Conservation (phyloP, 2,888 invertebrate genomes). For the Bellardia pandia region DNA sequence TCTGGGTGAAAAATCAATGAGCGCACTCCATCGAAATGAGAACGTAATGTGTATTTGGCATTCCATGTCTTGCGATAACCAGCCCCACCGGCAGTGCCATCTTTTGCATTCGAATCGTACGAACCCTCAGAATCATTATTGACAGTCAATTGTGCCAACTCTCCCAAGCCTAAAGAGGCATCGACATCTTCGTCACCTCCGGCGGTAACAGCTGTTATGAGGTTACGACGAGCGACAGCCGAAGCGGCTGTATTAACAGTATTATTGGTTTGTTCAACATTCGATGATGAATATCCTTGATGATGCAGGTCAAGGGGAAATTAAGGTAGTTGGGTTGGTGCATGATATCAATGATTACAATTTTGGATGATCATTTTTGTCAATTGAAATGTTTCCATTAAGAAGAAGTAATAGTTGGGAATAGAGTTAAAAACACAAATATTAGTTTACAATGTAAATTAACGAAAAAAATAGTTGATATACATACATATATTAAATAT, state of each 20-base stretch:
- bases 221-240: constrained; percentile 75
- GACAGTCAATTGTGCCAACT: constrained; percentile 97
- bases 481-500: constrained; percentile 1
- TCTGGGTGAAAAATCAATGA: constrained; percentile 97
- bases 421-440: constrained; percentile 52
- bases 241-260: constrained; percentile 75
- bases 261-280: constrained; percentile 76
- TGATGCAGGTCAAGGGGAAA: constrained; percentile 51
- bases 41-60: constrained; percentile 97
- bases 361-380: constrained; percentile 11
- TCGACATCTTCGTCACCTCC: constrained; percentile 87
- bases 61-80: constrained; percentile 97
- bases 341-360: constrained; percentile 1
- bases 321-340: constrained; percentile 26
- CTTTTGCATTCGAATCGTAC: constrained; percentile 93
- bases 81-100: constrained; percentile 85
- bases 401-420: constrained; percentile 5
- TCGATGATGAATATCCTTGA: constrained; percentile 76
- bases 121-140: constrained; percentile 98
- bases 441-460: constrained; percentile 55
- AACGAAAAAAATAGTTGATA: neutral
- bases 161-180: constrained; percentile 94
- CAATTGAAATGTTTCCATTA: constrained; percentile 37
- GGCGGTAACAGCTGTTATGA: constrained; percentile 78
- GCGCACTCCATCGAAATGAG: constrained; percentile 96